Conservation (phyloP, 2,113 vertebrate genomes). For the Poicephalus meyeri region DNA sequence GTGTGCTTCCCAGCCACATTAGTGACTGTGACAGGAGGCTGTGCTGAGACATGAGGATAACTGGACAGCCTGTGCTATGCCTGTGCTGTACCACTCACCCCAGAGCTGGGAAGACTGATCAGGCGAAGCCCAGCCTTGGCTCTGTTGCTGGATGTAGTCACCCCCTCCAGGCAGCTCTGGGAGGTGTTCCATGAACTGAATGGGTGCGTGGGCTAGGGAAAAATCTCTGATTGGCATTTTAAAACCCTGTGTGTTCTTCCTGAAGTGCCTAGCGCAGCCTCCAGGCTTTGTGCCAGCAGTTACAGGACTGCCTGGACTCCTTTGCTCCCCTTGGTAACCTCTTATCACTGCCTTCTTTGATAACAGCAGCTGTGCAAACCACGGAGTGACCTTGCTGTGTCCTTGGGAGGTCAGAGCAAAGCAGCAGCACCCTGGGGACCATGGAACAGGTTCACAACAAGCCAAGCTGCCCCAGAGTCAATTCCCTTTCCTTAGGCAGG, state of each 20-base stretch:
- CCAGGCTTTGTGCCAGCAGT: neutral
- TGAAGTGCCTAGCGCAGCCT: neutral
- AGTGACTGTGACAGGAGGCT: neutral
- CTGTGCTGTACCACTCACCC: neutral
- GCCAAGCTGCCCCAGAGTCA: neutral
- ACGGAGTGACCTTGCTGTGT: neutral
- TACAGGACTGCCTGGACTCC: neutral
- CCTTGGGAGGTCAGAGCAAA: conserved; percentile 26
- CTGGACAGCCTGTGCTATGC: rapidly evolving
- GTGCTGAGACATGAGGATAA: neutral
- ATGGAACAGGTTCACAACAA: neutral
- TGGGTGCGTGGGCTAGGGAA: neutral
- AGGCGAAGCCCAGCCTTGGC: neutral
- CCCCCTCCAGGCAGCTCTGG: neutral
- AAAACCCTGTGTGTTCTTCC: neutral
- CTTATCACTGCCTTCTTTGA: neutral
- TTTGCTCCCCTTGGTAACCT: neutral
- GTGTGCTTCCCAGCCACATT: rapidly evolving
- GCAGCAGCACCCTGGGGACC: neutral
- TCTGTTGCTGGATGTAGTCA: neutral
- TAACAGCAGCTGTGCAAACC: neutral
- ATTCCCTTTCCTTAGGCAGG: neutral
- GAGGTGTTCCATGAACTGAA: neutral
- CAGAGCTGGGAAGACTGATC: neutral
- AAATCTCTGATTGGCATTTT: neutral